Percentiles rank a stretch among this genome's conserved stretches.
Evolutionary conservation across 2,888 invertebrate species (phyloP).

Genomic region (Sinopyrophorus schimmeli): DNA sequence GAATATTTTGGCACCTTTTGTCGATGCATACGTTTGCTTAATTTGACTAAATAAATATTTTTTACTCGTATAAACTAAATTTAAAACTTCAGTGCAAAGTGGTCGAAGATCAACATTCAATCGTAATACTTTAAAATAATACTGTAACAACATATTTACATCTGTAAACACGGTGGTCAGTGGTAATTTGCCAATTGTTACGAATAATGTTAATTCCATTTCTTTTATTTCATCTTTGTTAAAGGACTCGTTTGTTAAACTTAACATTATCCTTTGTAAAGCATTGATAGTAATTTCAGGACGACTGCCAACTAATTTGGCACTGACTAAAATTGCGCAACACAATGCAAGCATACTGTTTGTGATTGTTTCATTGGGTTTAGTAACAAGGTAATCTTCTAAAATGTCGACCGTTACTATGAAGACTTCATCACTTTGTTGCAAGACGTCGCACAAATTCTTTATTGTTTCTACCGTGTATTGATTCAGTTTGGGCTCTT

Average conservation of each 20-base stretch:
- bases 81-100: conserved; percentile 44
- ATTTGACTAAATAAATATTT: conserved; percentile 42
- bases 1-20: conserved; percentile 36
- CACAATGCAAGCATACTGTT: conserved; percentile 42
- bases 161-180: conserved; percentile 45
- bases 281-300: conserved; percentile 40
- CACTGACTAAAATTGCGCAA: conserved; percentile 42
- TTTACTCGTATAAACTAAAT: conserved; percentile 41
- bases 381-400: conserved; percentile 43
- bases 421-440: conserved; percentile 47
- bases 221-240: conserved; percentile 37
- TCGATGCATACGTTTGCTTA: conserved; percentile 42
- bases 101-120: conserved; percentile 40
- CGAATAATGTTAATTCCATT: conserved; percentile 44
- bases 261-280: conserved; percentile 36
- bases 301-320: conserved; percentile 44
- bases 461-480: conserved; percentile 41
- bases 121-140: conserved; percentile 41
- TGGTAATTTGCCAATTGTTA: conserved; percentile 42
- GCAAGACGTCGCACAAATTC: conserved; percentile 42
- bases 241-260: too few relatives aligned
- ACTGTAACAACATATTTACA: conserved; percentile 45
- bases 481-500: conserved; percentile 44
- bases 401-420: conserved; percentile 45
- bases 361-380: conserved; percentile 34